Conservation (phyloP, 2,888 invertebrate genomes). For the Polydrusus pterygomalis region DNA sequence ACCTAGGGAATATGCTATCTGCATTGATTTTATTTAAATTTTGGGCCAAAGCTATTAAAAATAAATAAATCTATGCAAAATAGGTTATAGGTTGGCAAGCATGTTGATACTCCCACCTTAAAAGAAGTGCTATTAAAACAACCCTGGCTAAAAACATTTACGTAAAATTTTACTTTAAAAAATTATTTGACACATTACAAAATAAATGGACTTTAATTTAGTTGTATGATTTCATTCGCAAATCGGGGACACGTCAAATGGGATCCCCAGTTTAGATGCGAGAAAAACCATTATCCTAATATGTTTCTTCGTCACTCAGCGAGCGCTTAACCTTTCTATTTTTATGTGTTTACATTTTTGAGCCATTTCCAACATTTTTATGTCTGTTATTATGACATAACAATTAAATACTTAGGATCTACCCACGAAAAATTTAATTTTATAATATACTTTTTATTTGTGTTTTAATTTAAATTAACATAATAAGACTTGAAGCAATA, state of each 20-base stretch:
- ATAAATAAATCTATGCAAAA: too few relatives aligned
- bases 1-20: too few relatives aligned
- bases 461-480: too few relatives aligned
- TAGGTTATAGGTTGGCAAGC: too few relatives aligned
- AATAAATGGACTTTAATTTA: background rate
- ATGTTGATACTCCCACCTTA: too few relatives aligned
- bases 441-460: too few relatives aligned
- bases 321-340: constrained; percentile 13
- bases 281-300: background rate
- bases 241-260: background rate
- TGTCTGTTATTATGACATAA: background rate
- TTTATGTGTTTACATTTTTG: constrained; percentile 27
- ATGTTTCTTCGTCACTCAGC: constrained; percentile 25
- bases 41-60: too few relatives aligned
- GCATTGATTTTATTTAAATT: too few relatives aligned
- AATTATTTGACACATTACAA: background rate
- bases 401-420: constrained; percentile 18
- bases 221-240: background rate
- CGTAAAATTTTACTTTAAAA: too few relatives aligned
- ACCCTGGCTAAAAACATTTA: too few relatives aligned
- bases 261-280: background rate
- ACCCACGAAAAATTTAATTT: background rate
- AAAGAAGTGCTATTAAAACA: too few relatives aligned
- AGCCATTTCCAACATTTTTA: constrained; percentile 27
- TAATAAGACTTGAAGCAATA: too few relatives aligned